Evolutionary conservation across 2,888 invertebrate species (phyloP), one percentile per base, ranked within the genome.

Genomic region (Sylvicola fuscatus): DNA sequence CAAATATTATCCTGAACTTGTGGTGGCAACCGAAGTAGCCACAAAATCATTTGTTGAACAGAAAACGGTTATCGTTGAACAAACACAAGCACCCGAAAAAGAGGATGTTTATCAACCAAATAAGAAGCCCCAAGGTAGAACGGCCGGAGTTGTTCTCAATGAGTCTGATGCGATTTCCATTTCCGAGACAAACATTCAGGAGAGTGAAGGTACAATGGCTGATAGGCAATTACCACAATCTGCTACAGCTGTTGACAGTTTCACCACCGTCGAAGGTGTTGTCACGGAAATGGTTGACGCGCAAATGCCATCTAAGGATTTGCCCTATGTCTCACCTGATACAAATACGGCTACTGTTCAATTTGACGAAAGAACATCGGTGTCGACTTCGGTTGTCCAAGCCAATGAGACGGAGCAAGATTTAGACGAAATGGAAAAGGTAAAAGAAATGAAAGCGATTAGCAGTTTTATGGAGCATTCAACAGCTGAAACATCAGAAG

Each of bases 21-120:
- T 81, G 48, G 80, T 81, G 2, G 74, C 81, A 1, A 81, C 81
- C 2, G 81, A 82, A 66, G 64, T 69, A 8, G 82, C 81, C 3
- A 68, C 65, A 15, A 63, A 69, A 51, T 64, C 68, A 38, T 54
- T 81, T 1, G 60, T 73, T 21, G 62, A 74, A 10, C 74, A 75
- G 42, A 72, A 70, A 49, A 71, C 74, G 51, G 52, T 73, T 32
- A 54, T 69, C 3, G 73, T 73, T 12, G 66, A 72, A 54, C 67
- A 72, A 49, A 70, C 68, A 44, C 54, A 72, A 45, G 65, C 72
- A 2, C 70, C 74, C 40, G 81, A 81, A 56, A 65, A 67, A 41
- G 79, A 79, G 62, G 74, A 72, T 2, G 59, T 64, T 14, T 64
- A 72, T 40, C 51, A 65, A 14, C 61, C 66, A 2, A 61, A 66